Conservation (phyloP, 2,888 invertebrate species). For the Oeneis ivallda region DNA sequence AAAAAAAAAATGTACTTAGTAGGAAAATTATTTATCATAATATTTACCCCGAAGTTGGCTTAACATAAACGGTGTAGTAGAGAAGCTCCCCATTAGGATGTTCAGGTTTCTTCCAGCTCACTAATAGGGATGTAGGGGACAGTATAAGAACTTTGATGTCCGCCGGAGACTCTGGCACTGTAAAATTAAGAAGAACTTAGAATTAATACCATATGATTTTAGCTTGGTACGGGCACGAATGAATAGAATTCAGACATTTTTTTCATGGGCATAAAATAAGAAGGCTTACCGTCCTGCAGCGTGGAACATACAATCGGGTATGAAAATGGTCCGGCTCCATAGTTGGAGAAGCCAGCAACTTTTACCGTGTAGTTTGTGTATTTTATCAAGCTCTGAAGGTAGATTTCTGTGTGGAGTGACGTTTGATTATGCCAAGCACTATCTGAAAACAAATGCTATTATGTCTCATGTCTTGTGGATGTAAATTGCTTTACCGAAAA, state of each 20-base stretch:
- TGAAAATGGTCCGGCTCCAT: constrained; percentile 90
- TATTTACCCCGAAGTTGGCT: constrained; percentile 68
- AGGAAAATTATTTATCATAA: neutral
- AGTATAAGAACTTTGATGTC: constrained; percentile 91
- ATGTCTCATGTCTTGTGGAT: neutral
- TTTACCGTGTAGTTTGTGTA: constrained; percentile 94
- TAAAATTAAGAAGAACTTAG: constrained; percentile 18
- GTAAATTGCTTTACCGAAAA: neutral
- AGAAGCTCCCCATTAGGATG: constrained; percentile 90
- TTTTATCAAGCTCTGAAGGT: constrained; percentile 88
- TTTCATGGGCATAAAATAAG: neutral
- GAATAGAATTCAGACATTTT: neutral
- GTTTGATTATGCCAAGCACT: constrained; percentile 73
- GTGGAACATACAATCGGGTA: constrained; percentile 89
- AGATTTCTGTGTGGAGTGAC: constrained; percentile 88
- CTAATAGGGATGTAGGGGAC: constrained; percentile 89
- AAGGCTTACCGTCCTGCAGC: constrained; percentile 87
- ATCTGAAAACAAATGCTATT: constrained; percentile 51
- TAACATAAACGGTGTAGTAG: constrained; percentile 89
- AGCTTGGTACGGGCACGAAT: too few relatives aligned
- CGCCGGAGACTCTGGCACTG: constrained; percentile 92
- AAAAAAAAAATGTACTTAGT: too few relatives aligned
- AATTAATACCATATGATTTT: neutral
- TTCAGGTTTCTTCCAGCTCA: constrained; percentile 91
- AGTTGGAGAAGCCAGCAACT: constrained; percentile 91